Percentiles rank a stretch among this genome's conserved stretches.
Evolutionary conservation across 2,888 invertebrate genomes (phyloP).

Genomic region (Harpalus rufipes): DNA sequence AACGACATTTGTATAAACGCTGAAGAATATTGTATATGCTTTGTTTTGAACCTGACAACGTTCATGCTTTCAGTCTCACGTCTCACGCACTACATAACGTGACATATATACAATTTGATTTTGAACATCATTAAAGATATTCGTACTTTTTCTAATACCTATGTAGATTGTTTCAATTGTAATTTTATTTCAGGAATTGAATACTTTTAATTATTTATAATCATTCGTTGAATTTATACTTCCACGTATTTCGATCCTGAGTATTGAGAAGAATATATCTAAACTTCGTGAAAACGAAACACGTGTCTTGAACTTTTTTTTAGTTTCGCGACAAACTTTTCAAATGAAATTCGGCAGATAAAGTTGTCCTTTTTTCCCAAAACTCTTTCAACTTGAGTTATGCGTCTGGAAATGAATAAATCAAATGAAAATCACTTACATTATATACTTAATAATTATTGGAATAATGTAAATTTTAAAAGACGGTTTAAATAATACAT

Average conservation of each 20-base stretch:
- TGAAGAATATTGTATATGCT: constrained; percentile 37
- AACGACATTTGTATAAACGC: constrained; percentile 39
- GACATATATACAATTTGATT: constrained; percentile 13
- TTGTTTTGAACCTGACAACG: constrained; percentile 22
- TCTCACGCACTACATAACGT: constrained; percentile 23
- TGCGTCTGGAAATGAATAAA: not conserved
- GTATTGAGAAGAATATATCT: not conserved
- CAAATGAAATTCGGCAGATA: constrained; percentile 6
- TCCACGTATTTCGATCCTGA: not conserved
- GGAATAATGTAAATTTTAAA: not conserved
- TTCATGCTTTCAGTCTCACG: constrained; percentile 23
- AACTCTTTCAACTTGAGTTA: not conserved
- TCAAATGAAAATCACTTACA: not conserved
- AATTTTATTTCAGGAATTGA: not conserved
- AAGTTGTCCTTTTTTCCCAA: constrained; percentile 14
- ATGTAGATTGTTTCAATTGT: not conserved
- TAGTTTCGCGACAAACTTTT: constrained; percentile 20
- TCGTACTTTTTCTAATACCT: not conserved
- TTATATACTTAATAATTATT: not conserved
- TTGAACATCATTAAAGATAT: not conserved
- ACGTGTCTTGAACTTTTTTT: constrained; percentile 30
- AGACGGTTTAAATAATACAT: not conserved
- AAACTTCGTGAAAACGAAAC: not conserved
- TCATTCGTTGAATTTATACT: not conserved
- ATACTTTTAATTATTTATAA: not conserved